Percentiles rank a stretch among this genome's conserved stretches.
phyloP scores from a whole-genome alignment of 2,888 invertebrate species.

The Lasioglossum pauxillum region DNA sequence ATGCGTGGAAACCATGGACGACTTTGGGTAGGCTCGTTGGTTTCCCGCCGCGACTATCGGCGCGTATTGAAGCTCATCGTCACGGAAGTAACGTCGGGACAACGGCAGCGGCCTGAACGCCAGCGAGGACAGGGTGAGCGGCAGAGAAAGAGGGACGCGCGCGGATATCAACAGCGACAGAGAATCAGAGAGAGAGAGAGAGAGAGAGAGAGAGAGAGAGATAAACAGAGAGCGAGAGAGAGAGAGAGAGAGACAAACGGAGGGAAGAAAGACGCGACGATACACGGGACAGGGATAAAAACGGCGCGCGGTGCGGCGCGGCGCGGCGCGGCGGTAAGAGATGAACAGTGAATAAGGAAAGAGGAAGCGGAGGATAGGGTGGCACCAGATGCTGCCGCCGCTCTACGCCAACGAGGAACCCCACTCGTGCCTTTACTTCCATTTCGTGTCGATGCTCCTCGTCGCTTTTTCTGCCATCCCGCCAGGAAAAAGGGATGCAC shows the following conservation, averaged over 20 bases:
- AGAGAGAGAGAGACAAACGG: conserved; percentile 4
- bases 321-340: conserved; percentile 32
- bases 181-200: conserved; percentile 9
- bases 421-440: conserved; percentile 68
- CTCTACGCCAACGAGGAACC: conserved; percentile 56
- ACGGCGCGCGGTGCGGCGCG: conserved; percentile 12
- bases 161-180: conserved; percentile 31
- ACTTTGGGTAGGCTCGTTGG: conserved; percentile 84
- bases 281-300: conserved; percentile 51
- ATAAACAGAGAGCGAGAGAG: background rate
- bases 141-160: conserved; percentile 48
- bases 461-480: conserved; percentile 67
- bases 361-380: conserved; percentile 55
- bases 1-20: conserved; percentile 82
- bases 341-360: conserved; percentile 63
- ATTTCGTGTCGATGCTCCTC: conserved; percentile 73
- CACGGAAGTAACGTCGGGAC: conserved; percentile 84
- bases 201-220: too few species aligned
- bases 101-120: conserved; percentile 80
- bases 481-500: conserved; percentile 34
- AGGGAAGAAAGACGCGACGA: conserved; percentile 58
- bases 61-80: conserved; percentile 84
- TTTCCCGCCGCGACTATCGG: conserved; percentile 84
- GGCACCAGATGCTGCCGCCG: conserved; percentile 76
- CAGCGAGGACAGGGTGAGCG: conserved; percentile 71